These are phyloP conservation scores for Intellagama lesueurii DNA, from an alignment of 2,797 vertebrate species.

Conservation along the genomic window DNA sequence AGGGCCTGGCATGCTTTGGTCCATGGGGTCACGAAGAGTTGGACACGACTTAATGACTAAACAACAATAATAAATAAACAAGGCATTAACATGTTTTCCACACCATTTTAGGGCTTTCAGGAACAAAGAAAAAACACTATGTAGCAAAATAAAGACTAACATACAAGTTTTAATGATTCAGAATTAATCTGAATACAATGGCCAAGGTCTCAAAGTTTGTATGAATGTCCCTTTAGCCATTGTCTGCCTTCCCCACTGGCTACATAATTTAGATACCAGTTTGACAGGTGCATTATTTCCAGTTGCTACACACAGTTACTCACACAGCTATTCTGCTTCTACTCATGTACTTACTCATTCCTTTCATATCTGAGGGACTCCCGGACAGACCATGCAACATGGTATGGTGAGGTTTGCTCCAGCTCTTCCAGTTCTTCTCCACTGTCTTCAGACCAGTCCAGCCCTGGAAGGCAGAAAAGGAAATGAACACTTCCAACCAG, in stretches of 20 bases:
- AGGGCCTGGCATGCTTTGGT: too few species aligned
- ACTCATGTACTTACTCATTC: slow-evolving; percentile 74
- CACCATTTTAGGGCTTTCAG: slow-evolving; percentile 37
- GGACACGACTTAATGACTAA: too few species aligned
- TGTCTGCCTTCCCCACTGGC: not conserved
- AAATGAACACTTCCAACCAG: slow-evolving; percentile 34
- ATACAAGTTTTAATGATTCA: slow-evolving; percentile 37
- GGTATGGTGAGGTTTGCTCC: slow-evolving; percentile 86
- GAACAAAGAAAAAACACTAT: slow-evolving; percentile 3
- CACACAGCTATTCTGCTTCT: not conserved
- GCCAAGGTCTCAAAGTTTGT: not conserved
- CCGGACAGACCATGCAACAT: slow-evolving; percentile 87
- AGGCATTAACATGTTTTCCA: slow-evolving; percentile 18
- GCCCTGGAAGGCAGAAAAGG: slow-evolving; percentile 77
- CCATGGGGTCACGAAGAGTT: too few species aligned
- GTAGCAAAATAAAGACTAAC: slow-evolving; percentile 36
- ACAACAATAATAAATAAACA: not conserved
- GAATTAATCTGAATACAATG: slow-evolving; percentile 16
- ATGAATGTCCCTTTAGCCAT: not conserved
- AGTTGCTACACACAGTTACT: not conserved
- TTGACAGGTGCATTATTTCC: not conserved
- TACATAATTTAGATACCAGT: not conserved
- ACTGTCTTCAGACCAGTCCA: slow-evolving; percentile 99
- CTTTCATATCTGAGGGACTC: slow-evolving; percentile 84
- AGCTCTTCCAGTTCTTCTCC: slow-evolving; percentile 89